These are phyloP conservation scores for Entomobrya proxima DNA, from an alignment of 2,888 invertebrate genomes.

Conservation along the genomic window DNA sequence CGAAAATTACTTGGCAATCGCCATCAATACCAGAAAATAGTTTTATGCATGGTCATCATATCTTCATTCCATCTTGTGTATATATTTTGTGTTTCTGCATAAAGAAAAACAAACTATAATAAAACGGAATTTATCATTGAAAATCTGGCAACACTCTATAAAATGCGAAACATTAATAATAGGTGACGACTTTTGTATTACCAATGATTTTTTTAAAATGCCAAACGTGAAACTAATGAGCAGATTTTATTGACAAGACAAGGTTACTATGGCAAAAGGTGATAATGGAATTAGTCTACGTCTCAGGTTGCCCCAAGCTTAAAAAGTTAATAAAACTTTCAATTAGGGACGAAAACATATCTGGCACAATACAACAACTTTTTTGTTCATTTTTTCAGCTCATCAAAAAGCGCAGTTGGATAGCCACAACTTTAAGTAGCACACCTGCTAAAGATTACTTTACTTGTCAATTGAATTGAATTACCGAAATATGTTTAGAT, in stretches of 20 bases:
- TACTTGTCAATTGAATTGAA: too few species aligned
- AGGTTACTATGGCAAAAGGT: neutral
- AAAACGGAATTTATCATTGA: neutral
- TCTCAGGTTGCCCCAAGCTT: neutral
- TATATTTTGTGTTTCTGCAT: neutral
- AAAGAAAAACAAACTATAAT: neutral
- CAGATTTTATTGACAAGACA: neutral
- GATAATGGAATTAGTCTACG: neutral
- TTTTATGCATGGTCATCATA: constrained; percentile 6
- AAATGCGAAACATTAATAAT: neutral
- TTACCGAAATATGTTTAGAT: too few species aligned
- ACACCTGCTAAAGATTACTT: too few species aligned
- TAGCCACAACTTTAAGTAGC: too few species aligned
- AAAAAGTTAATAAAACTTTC: neutral
- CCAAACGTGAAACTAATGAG: neutral
- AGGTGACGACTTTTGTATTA: neutral
- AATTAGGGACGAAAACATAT: neutral
- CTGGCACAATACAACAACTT: too few species aligned
- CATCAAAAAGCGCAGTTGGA: too few species aligned
- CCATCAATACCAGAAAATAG: too few species aligned
- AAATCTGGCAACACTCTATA: neutral
- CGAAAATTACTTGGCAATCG: too few species aligned
- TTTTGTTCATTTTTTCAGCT: too few species aligned
- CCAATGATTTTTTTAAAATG: neutral
- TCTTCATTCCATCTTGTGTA: neutral